Conservation (phyloP, 1,140 invertebrate genomes). For the Drosophila varians region DNA sequence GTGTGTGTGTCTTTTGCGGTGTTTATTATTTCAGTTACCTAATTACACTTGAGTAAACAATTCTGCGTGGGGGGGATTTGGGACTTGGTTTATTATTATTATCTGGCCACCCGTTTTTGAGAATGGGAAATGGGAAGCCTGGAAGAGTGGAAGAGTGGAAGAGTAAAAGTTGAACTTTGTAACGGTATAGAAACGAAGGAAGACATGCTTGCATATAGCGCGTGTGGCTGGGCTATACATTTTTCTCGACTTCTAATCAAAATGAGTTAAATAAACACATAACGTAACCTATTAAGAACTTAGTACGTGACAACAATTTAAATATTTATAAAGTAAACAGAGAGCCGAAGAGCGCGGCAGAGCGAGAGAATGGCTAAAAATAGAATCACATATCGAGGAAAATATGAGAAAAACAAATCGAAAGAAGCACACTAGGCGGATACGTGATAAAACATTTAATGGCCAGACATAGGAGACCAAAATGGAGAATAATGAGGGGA, state of each 20-base stretch:
- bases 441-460: constrained; percentile 79
- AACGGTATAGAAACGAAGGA: constrained; percentile 13
- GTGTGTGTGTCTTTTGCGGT: neutral
- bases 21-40: constrained; percentile 40
- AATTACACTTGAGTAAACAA: constrained; percentile 59
- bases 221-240: constrained; percentile 42
- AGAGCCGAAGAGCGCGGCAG: constrained; percentile 31
- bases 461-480: constrained; percentile 37
- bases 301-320: constrained; percentile 82
- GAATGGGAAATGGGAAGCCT: neutral
- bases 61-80: constrained; percentile 40
- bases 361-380: constrained; percentile 53
- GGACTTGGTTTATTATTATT: neutral
- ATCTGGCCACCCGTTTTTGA: no score
- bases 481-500: constrained; percentile 38
- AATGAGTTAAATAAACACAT: constrained; percentile 82
- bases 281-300: constrained; percentile 83
- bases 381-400: constrained; percentile 71
- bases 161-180: constrained; percentile 45
- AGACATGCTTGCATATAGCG: neutral
- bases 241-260: constrained; percentile 76
- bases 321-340: constrained; percentile 82
- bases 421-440: constrained; percentile 37
- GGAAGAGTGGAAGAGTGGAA: neutral
- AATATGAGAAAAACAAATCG: constrained; percentile 66